Percentiles rank a stretch among this genome's conserved stretches.
These are phyloP conservation scores for Smithornis capensis DNA, from an alignment of 2,113 vertebrate species.

Conservation along the genomic window DNA sequence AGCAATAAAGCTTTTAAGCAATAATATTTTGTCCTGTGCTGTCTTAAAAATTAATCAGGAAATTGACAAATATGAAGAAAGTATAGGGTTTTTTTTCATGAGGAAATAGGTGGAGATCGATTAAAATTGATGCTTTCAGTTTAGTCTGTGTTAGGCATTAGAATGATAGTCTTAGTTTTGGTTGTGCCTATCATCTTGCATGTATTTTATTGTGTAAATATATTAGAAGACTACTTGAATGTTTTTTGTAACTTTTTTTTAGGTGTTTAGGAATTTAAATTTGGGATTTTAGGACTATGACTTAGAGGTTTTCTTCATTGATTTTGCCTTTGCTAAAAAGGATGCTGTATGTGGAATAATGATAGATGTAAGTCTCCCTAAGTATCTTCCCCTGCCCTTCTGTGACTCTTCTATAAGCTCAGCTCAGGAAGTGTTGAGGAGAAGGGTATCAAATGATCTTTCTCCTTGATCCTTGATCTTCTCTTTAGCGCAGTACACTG, in stretches of 20 bases:
- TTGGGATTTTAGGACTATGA: background rate
- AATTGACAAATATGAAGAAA: background rate
- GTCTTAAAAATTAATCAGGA: background rate
- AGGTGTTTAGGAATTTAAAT: background rate
- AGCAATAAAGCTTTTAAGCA: background rate
- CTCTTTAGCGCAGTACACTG: background rate
- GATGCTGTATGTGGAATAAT: background rate
- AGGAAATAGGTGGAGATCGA: background rate
- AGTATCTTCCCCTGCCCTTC: background rate
- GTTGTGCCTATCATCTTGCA: background rate
- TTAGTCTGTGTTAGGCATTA: background rate
- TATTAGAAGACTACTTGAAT: background rate
- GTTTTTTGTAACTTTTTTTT: background rate
- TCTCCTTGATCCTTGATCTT: background rate
- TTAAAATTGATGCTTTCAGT: background rate
- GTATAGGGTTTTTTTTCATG: background rate
- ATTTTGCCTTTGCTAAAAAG: background rate
- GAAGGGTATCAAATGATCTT: background rate
- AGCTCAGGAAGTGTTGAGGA: background rate
- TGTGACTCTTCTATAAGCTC: background rate
- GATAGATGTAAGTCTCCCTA: background rate
- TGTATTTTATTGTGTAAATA: background rate
- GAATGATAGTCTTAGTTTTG: background rate
- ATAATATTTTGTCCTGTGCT: background rate
- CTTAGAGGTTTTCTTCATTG: background rate